phyloP scores from a whole-genome alignment of 2,888 invertebrate genomes.

The Microdon myrmicae region DNA sequence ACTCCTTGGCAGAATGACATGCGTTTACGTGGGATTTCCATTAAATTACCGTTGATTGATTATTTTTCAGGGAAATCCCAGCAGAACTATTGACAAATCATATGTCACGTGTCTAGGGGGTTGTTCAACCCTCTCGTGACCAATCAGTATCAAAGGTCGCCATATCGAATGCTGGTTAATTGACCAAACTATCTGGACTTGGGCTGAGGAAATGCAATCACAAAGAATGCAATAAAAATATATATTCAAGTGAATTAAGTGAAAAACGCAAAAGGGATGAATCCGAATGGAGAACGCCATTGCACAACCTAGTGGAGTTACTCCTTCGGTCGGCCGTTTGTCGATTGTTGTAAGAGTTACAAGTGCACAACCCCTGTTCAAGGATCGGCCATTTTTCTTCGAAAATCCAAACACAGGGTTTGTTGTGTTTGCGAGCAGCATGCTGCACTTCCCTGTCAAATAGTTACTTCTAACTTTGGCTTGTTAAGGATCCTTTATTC shows the following conservation, averaged over 20 bases:
- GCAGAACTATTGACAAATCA: slow-evolving; percentile 44
- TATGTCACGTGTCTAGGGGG: slow-evolving; percentile 29
- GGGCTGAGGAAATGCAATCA: background rate
- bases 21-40: slow-evolving; percentile 36
- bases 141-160: slow-evolving; percentile 39
- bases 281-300: too few species aligned
- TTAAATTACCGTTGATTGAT: slow-evolving; percentile 51
- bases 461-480: slow-evolving; percentile 25
- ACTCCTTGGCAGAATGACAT: slow-evolving; percentile 15
- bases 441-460: slow-evolving; percentile 48
- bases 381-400: slow-evolving; percentile 40
- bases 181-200: slow-evolving; percentile 33
- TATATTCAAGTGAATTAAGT: slow-evolving; percentile 37
- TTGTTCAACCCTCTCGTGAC: slow-evolving; percentile 11
- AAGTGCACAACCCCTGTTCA: slow-evolving; percentile 51
- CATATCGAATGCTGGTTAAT: slow-evolving; percentile 45
- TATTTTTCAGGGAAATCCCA: slow-evolving; percentile 44
- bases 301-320: slow-evolving; percentile 17
- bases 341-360: slow-evolving; percentile 42
- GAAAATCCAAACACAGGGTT: background rate
- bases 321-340: slow-evolving; percentile 41
- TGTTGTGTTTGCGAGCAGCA: slow-evolving; percentile 26
- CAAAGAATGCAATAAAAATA: slow-evolving; percentile 4
- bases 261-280: slow-evolving; percentile 38
- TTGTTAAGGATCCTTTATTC: background rate